Base-by-base conservation (phyloP, 2,888 invertebrate species). In the Macrosoma leucophasiata region DNA sequence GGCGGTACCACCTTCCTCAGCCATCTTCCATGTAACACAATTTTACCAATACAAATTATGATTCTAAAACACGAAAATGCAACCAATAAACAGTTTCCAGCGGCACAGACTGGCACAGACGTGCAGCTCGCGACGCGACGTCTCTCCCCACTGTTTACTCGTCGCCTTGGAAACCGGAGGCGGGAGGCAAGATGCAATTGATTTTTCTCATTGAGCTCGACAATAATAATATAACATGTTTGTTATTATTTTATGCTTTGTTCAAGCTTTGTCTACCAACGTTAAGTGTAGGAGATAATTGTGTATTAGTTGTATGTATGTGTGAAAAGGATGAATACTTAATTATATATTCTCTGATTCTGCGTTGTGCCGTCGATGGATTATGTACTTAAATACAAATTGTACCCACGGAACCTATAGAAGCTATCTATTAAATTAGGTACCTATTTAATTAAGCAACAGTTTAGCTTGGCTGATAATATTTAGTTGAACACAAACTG, bases 101-200 rank as follows among this genome's bases (percentile, higher is more conserved):
- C n/a, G n/a, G n/a, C n/a, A n/a, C n/a, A n/a, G n/a, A 37, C 39
- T 29, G 33, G 44, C 52, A 52, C 57, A 56, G 48, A 51, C 52
- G 58, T 58, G 55, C 55, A 48, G 34, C 58, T 48, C 41, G 43
- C 58, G 47, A 50, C 54, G 57, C 59, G 67, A 59, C 59, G 64
- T n/a, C n/a, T 64, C 71, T 69, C 69, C 66, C 70, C 64, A 63
- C 78, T 82, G 81, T 84, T 82, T 81, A 82, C 67, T 47, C 70
- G 84, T 84, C 70, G 70, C 77, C 77, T 73, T 75, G 79, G 74
- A 58, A 64, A 82, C 81, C 63, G 74, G 62, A 71, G 51, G 60
- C 68, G 72, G 71, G 74, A 72, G 72, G 73, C 73, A 62, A 65
- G 63, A 56, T 51, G 50, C 62, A 70, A 84, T 84, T 84, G 84